Percentiles rank a stretch among this genome's conserved stretches.
phyloP scores from a whole-genome alignment of 1,140 invertebrate species.

The Oscheius sp. region DNA sequence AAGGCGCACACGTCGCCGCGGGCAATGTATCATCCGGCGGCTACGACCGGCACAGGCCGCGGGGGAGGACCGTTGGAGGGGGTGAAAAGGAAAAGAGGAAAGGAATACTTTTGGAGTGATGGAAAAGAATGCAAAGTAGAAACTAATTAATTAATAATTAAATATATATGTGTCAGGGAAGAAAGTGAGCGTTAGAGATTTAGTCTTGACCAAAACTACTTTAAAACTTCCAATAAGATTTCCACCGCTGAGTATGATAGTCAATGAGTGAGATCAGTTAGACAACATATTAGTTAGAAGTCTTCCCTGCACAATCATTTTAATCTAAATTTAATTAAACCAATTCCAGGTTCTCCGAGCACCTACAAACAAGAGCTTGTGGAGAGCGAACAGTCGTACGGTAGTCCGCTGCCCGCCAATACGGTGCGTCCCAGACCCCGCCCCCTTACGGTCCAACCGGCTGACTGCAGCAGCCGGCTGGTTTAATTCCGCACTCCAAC shows the following conservation, averaged over 20 bases:
- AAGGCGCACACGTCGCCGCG: neutral
- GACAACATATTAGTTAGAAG: too few relatives aligned
- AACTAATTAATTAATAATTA: too few relatives aligned
- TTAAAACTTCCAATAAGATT: too few relatives aligned
- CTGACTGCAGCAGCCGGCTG: neutral
- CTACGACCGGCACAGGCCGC: neutral
- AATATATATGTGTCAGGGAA: too few relatives aligned
- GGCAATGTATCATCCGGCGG: neutral
- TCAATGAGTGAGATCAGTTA: too few relatives aligned
- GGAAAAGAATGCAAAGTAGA: too few relatives aligned
- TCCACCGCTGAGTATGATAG: too few relatives aligned
- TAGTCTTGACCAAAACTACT: too few relatives aligned
- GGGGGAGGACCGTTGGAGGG: neutral
- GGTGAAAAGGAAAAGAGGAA: neutral
- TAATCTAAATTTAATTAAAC: neutral
- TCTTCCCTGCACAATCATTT: too few relatives aligned
- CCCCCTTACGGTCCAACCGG: too few relatives aligned
- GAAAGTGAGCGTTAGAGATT: too few relatives aligned
- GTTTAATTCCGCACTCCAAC: neutral
- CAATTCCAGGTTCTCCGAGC: neutral
- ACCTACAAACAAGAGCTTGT: neutral
- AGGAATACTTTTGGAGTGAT: too few relatives aligned
- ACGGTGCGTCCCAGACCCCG: neutral
- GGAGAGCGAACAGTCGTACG: neutral
- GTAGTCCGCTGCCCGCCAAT: slow-evolving; percentile 20